phyloP scores from a whole-genome alignment of 2,888 invertebrate species.

The Leptothorax acervorum region DNA sequence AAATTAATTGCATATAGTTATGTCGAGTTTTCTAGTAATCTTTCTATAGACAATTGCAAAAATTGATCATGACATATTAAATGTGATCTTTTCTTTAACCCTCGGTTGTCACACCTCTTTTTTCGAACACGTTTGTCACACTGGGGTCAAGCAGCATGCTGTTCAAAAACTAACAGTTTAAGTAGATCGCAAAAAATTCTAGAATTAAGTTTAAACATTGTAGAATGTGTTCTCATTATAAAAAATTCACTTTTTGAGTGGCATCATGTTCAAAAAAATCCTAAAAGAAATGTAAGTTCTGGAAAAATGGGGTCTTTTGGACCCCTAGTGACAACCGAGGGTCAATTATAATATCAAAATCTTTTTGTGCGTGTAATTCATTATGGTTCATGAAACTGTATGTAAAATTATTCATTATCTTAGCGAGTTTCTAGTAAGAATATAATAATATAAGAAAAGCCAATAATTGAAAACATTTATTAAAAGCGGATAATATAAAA shows the following conservation, averaged over 20 bases:
- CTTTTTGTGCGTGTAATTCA: background rate
- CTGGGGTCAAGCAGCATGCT: too few species aligned
- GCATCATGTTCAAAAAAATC: too few species aligned
- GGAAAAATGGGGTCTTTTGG: too few species aligned
- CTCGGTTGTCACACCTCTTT: too few species aligned
- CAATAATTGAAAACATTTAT: background rate
- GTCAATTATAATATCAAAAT: background rate
- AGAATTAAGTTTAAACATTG: too few species aligned
- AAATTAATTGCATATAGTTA: background rate
- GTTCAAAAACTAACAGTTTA: too few species aligned
- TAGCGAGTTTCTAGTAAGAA: slow-evolving; percentile 16
- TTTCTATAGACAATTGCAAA: slow-evolving; percentile 12
- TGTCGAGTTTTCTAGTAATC: slow-evolving; percentile 43
- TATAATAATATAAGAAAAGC: background rate
- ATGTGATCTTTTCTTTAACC: slow-evolving; percentile 12
- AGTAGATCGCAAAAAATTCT: too few species aligned
- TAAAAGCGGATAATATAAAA: background rate
- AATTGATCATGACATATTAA: slow-evolving; percentile 57
- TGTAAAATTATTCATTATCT: slow-evolving; percentile 60
- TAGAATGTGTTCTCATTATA: too few species aligned
- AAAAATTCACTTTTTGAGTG: too few species aligned
- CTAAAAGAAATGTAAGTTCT: too few species aligned
- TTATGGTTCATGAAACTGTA: slow-evolving; percentile 48
- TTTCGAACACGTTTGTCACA: too few species aligned
- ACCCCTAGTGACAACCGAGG: too few species aligned